Base-by-base conservation (phyloP, 2,888 invertebrate species). In the Aphrophora alni region DNA sequence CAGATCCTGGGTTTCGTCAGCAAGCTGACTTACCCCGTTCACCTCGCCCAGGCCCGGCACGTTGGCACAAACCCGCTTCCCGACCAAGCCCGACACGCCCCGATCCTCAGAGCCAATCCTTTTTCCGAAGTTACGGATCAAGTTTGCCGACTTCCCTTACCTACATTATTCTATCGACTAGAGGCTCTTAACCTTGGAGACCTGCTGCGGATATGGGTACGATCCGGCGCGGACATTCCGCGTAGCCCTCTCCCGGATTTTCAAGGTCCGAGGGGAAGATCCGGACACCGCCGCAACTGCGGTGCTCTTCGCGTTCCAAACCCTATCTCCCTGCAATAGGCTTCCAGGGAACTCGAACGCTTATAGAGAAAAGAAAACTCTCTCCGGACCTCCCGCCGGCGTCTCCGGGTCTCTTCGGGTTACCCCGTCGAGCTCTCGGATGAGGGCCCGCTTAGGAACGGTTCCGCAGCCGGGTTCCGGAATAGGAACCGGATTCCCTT, bases 141-240 rank as follows among this genome's bases (percentile, higher is more conserved):
- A 91, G 89, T 91, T 92, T 93, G 92, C 91, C 91, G 91, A 92
- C 91, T 92, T 92, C 91, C 90, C 91, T 92, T 91, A 91, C 90
- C 91, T 91, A 91, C 91, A 91, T 92, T 92, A 90, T 89, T 92
- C 91, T 90, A 91, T 90, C 90, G 90, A 91, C 91, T 90, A 91
- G 91, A 92, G 91, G 91, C 91, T 91, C 87, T 90, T 91, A 89
- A 92, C 92, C 92, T 92, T 91, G 92, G 92, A 93, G 92, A 93
- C 92, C 93, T 92, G 92, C 91, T 93, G 92, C 92, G 92, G 92
- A 92, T 92, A 92, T 92, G 90, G 91, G 92, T 92, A 92, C 92
- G 91, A 90, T 86, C 89, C 88, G 89, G 88, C 87, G 87, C 87
- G 89, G 87, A 85, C 86, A 85, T 86, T 87, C 87, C 87, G 86